phyloP scores from a whole-genome alignment of 2,888 invertebrate genomes.

The Podabrus alpinus region DNA sequence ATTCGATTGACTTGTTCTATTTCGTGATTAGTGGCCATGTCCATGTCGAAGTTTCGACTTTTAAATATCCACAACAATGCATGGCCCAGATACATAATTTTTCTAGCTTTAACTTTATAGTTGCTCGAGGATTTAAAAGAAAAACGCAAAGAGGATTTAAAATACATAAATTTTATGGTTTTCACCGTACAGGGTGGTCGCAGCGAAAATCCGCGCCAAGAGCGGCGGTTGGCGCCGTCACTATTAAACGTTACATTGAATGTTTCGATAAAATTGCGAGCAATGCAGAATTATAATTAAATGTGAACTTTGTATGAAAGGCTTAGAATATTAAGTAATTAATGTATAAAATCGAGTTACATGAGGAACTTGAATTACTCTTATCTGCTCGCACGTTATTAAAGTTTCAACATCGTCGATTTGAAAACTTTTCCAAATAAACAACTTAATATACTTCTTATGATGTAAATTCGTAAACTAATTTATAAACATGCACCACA shows the following conservation, averaged over 20 bases:
- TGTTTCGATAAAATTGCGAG: no score
- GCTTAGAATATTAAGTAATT: not conserved
- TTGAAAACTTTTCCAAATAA: not conserved
- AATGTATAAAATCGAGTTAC: not conserved
- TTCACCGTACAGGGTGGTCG: not conserved
- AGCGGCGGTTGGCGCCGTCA: not conserved
- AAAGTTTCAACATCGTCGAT: not conserved
- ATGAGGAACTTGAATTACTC: not conserved
- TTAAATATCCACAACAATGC: not conserved
- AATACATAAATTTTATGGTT: not conserved
- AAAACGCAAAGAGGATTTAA: not conserved
- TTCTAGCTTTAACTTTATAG: not conserved
- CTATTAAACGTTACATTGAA: no score
- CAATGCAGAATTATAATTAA: no score
- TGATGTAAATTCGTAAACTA: not conserved
- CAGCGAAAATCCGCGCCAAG: no score
- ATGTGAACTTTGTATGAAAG: no score
- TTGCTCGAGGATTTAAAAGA: not conserved
- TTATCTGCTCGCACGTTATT: not conserved
- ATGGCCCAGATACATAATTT: not conserved
- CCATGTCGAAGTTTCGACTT: not conserved
- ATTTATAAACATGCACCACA: slow-evolving; percentile 3
- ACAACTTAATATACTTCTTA: not conserved
- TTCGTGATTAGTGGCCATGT: not conserved
- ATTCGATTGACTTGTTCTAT: not conserved